Evolutionary conservation across 30 jellyfish, hydroid and myxozoan species (phyloP), one percentile per base, ranked within the genome.

Genomic region (Nemopilema nomurai): DNA sequence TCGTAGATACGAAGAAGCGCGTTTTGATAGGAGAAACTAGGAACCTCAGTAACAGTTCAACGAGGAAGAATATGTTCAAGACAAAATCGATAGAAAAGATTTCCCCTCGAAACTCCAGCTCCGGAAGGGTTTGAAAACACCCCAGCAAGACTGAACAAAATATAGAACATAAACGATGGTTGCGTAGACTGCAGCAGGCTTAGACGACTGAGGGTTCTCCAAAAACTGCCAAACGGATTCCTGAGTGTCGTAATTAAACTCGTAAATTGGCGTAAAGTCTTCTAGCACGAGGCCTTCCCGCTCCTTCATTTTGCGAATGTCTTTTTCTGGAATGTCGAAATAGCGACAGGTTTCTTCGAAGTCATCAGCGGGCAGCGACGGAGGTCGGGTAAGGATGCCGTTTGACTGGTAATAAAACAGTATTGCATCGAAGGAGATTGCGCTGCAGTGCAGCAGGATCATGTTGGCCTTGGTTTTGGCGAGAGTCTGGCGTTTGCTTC

Each of bases 381-480:
- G 89, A 21, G 98, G 98, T 18, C 90, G 65, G 22, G 67, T 74
- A 0, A 92, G 90, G 1, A 64, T 92, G 18, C 98, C 98, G 25
- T 65, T 62, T 13, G 98, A 92, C 52, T 92, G 98, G 64, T 92
- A 92, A 50, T 86, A 92, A 33, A 92, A 92, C 33, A 92, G 53
- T 28, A 92, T 92, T 4, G 98, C 96, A 26, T 92, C 98, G 64
- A 92, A 92, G 19, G 95, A 20, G 17, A 27, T 20, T 23, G 90
- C 75, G 71, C 83, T 81, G 82, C 98, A 71, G 3, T 82, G 80
- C 20, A 92, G 65, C 21, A 1, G 26, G 27, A 82, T 69, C 52
- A 62, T 28, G 62, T 77, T 62, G 19, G 85, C 22, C 18, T 28
- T 69, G 41, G 86, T 19, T 25, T 30, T 33, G 25, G 65, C 69